Percentiles rank a stretch among this genome's conserved stretches.
Conservation (phyloP, 64 coral and sea anemone species). For the Stichodactyla helianthus region DNA sequence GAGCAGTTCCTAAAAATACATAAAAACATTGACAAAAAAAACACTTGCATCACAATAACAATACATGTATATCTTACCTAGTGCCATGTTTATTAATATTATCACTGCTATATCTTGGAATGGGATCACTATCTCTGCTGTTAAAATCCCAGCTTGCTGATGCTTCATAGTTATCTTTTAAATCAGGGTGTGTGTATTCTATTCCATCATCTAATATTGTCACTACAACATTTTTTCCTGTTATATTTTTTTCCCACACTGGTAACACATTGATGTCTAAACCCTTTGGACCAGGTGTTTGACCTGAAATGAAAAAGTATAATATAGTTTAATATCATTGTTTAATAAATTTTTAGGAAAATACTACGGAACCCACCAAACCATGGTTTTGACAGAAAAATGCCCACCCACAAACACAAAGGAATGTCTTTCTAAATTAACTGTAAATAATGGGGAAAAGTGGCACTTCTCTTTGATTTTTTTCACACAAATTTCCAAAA, state of each 20-base stretch:
- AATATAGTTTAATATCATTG: no score
- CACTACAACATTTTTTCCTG: constrained; percentile 81
- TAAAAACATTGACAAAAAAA: no score
- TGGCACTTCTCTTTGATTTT: no score
- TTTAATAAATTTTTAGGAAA: no score
- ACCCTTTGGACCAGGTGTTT: constrained; percentile 78
- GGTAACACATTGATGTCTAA: constrained; percentile 91
- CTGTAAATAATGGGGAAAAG: no score
- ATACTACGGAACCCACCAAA: no score
- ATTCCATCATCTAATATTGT: constrained; percentile 97
- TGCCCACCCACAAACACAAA: no score
- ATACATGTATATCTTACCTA: constrained; percentile 49
- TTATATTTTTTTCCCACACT: constrained; percentile 85
- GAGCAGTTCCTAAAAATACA: no score
- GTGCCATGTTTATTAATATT: constrained; percentile 99
- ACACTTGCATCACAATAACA: no score
- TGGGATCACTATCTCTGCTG: constrained; percentile 67
- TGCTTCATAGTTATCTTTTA: constrained; percentile 76
- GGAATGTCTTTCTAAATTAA: no score
- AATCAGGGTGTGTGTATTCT: constrained; percentile 93
- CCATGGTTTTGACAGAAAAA: no score
- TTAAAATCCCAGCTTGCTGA: constrained; percentile 93
- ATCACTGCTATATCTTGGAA: constrained; percentile 71
- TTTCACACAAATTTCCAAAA: no score
- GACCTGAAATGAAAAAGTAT: constrained; percentile 48